Percentiles rank a stretch among this genome's conserved stretches.
These are phyloP conservation scores for Embiotoca jacksoni DNA, from an alignment of 2,113 vertebrate species.

Conservation along the genomic window DNA sequence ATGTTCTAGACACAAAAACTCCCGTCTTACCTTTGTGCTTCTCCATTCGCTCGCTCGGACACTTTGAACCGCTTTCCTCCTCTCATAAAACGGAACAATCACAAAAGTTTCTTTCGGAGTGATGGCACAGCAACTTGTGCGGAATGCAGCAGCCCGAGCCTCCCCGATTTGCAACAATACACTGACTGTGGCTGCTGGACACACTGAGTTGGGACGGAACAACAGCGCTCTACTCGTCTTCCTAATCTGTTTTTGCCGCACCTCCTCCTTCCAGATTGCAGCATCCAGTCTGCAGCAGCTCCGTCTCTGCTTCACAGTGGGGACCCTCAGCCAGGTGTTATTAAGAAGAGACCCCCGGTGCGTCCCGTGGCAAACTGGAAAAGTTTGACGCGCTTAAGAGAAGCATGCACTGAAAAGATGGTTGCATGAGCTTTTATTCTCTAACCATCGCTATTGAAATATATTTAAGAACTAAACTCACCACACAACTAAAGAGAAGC, in stretches of 20 bases:
- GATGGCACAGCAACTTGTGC: conserved; percentile 26
- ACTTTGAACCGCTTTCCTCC: conserved; percentile 35
- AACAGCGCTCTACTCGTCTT: conserved; percentile 67
- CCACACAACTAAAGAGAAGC: too few relatives aligned
- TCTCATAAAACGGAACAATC: conserved; percentile 60
- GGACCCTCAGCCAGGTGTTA: conserved; percentile 10
- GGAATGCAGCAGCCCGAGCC: conserved; percentile 46
- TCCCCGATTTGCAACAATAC: conserved; percentile 40
- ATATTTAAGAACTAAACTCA: too few relatives aligned
- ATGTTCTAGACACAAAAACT: conserved; percentile 7
- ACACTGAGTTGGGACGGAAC: conserved; percentile 46
- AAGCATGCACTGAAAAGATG: too few relatives aligned
- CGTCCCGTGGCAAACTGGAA: not conserved
- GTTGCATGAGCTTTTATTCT: too few relatives aligned
- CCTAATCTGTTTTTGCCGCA: conserved; percentile 23
- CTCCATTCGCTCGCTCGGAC: conserved; percentile 76
- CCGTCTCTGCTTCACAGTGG: not conserved
- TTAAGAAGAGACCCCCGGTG: not conserved
- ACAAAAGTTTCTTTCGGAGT: conserved; percentile 38
- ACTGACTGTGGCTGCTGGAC: conserved; percentile 16
- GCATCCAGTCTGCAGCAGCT: conserved; percentile 37
- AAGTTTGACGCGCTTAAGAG: not conserved
- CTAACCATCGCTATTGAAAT: too few relatives aligned
- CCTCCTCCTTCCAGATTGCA: conserved; percentile 45
- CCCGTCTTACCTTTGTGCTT: conserved; percentile 84